phyloP scores from a whole-genome alignment of 2,113 vertebrate species.

The Cepphus grylle region DNA sequence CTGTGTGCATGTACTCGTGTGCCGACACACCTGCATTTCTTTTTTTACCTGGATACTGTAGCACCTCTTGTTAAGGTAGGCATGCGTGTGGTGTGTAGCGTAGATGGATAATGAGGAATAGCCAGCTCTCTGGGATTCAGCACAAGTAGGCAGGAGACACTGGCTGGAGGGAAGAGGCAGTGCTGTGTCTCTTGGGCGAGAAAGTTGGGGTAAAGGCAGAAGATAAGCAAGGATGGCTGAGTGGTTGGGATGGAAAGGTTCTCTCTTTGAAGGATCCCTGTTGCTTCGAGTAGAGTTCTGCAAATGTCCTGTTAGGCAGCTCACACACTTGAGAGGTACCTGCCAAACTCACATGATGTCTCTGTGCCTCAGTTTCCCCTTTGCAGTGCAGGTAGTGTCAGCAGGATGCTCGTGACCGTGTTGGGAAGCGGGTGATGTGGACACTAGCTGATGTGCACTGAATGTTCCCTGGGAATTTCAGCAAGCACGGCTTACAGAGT shows the following conservation, averaged over 20 bases:
- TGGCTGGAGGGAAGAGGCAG: neutral
- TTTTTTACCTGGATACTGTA: neutral
- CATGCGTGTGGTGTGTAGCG: accelerated
- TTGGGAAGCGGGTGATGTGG: neutral
- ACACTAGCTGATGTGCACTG: accelerated
- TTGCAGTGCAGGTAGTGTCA: neutral
- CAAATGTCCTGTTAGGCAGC: neutral
- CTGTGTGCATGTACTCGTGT: accelerated
- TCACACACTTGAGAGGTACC: neutral
- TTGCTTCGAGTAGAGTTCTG: neutral
- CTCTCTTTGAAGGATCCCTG: neutral
- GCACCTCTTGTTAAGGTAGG: neutral
- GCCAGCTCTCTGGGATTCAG: neutral
- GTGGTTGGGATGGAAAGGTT: neutral
- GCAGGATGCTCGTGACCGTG: accelerated
- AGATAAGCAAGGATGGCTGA: neutral
- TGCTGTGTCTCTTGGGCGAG: neutral
- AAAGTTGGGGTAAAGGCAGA: neutral
- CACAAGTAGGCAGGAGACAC: accelerated
- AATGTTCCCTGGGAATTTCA: neutral
- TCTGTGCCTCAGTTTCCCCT: neutral
- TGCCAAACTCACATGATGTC: accelerated
- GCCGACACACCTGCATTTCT: neutral
- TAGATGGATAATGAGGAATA: neutral
- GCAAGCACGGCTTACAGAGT: neutral